Conservation (phyloP, 2,797 vertebrate species). For the Ispidina picta region DNA sequence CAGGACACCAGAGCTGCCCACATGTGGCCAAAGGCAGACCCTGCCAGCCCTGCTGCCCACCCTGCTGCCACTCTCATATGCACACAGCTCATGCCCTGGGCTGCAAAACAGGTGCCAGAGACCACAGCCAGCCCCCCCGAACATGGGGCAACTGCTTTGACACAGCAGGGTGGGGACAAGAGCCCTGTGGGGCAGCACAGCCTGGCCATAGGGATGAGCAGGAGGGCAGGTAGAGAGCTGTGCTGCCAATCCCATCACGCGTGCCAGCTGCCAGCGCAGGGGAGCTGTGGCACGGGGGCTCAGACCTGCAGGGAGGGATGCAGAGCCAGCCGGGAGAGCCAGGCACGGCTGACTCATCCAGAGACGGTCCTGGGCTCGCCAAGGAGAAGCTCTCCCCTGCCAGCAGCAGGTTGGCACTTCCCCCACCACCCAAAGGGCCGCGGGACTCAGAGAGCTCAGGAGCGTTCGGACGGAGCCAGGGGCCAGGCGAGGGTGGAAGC, state of each 20-base stretch:
- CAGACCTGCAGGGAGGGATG: neutral
- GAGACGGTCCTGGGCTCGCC: neutral
- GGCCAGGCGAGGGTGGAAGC: neutral
- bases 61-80: neutral
- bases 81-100: neutral
- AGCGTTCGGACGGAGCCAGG: fast-evolving
- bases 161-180: neutral
- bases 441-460: fast-evolving
- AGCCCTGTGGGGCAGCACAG: fast-evolving
- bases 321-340: fast-evolving
- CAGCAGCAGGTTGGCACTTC: neutral
- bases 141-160: fast-evolving
- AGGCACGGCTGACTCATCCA: neutral
- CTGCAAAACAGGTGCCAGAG: fast-evolving
- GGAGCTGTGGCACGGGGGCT: neutral
- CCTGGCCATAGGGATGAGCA: fast-evolving
- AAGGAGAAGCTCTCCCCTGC: neutral
- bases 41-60: neutral
- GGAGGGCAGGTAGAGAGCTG: neutral
- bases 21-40: fast-evolving
- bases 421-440: fast-evolving
- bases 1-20: neutral
- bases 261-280: neutral
- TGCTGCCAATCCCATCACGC: fast-evolving
- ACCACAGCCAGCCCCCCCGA: fast-evolving